Conservation (phyloP, 2,113 vertebrate genomes). For the Butorides virescens region DNA sequence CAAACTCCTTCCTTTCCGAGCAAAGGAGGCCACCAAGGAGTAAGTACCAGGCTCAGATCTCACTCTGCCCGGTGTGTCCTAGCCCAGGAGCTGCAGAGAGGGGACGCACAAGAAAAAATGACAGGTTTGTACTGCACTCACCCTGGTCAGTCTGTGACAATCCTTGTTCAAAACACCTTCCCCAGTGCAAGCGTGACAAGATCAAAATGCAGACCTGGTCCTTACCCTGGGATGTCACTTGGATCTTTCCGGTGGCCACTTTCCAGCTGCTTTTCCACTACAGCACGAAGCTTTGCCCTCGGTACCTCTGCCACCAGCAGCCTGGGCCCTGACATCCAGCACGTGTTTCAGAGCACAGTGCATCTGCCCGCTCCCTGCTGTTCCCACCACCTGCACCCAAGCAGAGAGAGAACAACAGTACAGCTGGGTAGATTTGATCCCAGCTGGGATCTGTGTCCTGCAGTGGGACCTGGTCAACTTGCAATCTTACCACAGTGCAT, state of each 20-base stretch:
- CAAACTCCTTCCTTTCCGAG: neutral
- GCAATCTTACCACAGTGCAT: neutral
- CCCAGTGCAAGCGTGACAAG: neutral
- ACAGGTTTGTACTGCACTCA: neutral
- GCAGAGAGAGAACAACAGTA: neutral
- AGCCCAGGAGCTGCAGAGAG: neutral
- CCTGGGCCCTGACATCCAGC: neutral
- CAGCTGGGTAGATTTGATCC: neutral
- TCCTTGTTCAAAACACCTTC: neutral
- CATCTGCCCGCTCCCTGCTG: neutral
- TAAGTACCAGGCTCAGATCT: neutral
- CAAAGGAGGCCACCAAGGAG: neutral
- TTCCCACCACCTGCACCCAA: neutral
- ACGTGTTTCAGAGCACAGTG: neutral
- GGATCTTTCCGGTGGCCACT: fast-evolving
- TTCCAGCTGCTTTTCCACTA: neutral
- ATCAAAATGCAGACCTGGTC: neutral
- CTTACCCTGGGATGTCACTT: neutral
- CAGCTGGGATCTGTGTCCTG: neutral
- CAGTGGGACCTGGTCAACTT: neutral
- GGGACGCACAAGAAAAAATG: fast-evolving
- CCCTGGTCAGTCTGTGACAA: fast-evolving
- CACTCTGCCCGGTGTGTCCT: neutral
- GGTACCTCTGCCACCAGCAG: neutral
- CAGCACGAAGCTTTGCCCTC: neutral